A percentile compares a stretch with the other conserved stretches of the same genome.
These are phyloP conservation scores for Zaprionus gabonicus DNA, from an alignment of 1,140 invertebrate genomes.

Conservation along the genomic window DNA sequence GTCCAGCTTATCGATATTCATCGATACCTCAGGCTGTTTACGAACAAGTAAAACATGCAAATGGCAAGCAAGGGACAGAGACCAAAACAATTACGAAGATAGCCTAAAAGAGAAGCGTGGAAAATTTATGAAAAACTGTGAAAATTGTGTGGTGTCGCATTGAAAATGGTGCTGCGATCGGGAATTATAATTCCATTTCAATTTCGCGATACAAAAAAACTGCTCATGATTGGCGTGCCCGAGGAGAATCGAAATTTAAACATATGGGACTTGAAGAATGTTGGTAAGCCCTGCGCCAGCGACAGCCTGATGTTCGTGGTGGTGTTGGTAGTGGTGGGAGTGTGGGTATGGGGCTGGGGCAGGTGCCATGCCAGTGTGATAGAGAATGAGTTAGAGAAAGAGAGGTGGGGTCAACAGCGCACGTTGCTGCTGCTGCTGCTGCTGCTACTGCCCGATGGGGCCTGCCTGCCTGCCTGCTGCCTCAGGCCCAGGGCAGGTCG, in stretches of 20 bases:
- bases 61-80: constrained; percentile 62
- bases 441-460: constrained; percentile 4
- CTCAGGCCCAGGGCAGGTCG: constrained; percentile 46
- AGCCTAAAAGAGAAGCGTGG: constrained; percentile 68
- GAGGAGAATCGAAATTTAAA: constrained; percentile 81
- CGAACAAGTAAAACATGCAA: constrained; percentile 67
- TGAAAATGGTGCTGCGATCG: constrained; percentile 81
- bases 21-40: constrained; percentile 58
- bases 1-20: constrained; percentile 16
- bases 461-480: constrained; percentile 16
- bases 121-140: constrained; percentile 80
- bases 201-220: constrained; percentile 81
- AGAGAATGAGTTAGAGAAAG: neutral
- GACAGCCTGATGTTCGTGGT: constrained; percentile 1
- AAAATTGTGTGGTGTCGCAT: constrained; percentile 79
- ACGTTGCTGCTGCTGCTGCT: constrained; percentile 33
- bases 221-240: constrained; percentile 80
- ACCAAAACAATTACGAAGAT: constrained; percentile 81
- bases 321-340: constrained; percentile 4
- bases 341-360: neutral
- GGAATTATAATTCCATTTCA: constrained; percentile 84
- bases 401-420: constrained; percentile 20
- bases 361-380: constrained; percentile 9
- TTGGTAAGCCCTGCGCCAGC: constrained; percentile 65
- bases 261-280: constrained; percentile 82